Base-by-base conservation (phyloP, 2,797 vertebrate species). In the Chiroxiphia lanceolata region DNA sequence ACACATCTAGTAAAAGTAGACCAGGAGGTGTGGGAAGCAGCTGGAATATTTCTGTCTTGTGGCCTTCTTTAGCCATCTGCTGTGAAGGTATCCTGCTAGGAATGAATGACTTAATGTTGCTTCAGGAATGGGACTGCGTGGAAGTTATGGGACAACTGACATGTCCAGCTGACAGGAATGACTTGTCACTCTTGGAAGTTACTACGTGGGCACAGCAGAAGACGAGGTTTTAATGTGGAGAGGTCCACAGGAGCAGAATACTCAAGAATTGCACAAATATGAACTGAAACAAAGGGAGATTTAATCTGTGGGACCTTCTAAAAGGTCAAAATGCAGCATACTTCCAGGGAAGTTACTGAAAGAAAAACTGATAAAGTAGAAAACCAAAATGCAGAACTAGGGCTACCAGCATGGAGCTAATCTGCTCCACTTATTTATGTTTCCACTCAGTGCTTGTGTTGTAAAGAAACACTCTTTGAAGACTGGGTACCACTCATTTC, bases 391-490 rank as follows among this genome's bases (percentile, higher is more conserved):
- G 33, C 7, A 10, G 61, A 36, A 50, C 48, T 84, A 71, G 72
- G n/a, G 50, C 27, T 86, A 56, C 44, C 77, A 89, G 36, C 27
- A 44, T 44, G 23, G 29, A 84, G 54, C 74, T 94, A 90, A 93
- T 93, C 83, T 95, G 38, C 69, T 81, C 29, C 34, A 60, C 48
- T 91, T 97, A 90, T 97, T 98, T 97, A 44, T 91, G 92, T 97
- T 98, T 97, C 97, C 95, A 97, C 42, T 96, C 75, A 42, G 20
- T 50, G 42, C 78, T 96, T 82, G 77, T 76, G 54, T 59, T 75
- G 64, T 90, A 89, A 94, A 90, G 74, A 96, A 95, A 91, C 44
- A 92, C 18, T 70, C 15, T 78, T 89, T 92, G 77, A 89, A 70
- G 53, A 45, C 71, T 80, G 51, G 44, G 15, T 71, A 36, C 50